Evolutionary conservation across 2,888 invertebrate species (phyloP).

Genomic region (Linnaemya vulpina): DNA sequence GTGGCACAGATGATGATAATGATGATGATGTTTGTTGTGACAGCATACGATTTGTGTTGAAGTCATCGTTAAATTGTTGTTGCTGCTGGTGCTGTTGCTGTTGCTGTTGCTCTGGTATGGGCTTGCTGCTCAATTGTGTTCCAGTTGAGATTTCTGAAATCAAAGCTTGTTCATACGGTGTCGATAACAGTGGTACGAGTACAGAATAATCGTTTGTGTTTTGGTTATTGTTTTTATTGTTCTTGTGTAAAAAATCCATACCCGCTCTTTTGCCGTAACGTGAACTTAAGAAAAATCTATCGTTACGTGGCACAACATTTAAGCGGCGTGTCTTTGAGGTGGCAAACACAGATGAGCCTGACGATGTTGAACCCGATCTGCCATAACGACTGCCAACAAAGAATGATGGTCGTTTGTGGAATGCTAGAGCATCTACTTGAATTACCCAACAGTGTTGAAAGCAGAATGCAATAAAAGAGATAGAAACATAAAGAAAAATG

Average conservation of each 20-base stretch:
- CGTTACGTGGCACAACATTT: conserved; percentile 82
- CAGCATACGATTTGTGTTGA: conserved; percentile 25
- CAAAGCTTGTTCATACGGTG: conserved; percentile 71
- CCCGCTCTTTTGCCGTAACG: conserved; percentile 82
- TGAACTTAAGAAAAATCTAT: conserved; percentile 82
- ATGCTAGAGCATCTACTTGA: conserved; percentile 71
- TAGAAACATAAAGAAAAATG: neutral
- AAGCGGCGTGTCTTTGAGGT: conserved; percentile 79
- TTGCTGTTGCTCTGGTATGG: conserved; percentile 31
- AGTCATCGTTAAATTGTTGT: conserved; percentile 46
- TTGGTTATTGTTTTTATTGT: conserved; percentile 37
- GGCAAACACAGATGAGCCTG: conserved; percentile 73
- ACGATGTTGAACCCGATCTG: conserved; percentile 76
- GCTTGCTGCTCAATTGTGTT: conserved; percentile 68
- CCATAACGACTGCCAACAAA: conserved; percentile 84
- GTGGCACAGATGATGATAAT: conserved; percentile 71
- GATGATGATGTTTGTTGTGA: conserved; percentile 48
- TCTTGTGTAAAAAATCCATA: conserved; percentile 61
- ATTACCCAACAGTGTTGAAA: conserved; percentile 23
- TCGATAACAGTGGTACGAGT: conserved; percentile 57
- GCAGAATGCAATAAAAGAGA: conserved; percentile 22
- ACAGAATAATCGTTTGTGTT: conserved; percentile 54
- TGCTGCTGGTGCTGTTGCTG: conserved; percentile 5
- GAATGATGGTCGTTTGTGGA: conserved; percentile 82
- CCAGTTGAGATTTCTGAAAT: conserved; percentile 70